Evolutionary conservation across 1,140 invertebrate genomes (phyloP).

Genomic region (Cheumatopsyche charites): DNA sequence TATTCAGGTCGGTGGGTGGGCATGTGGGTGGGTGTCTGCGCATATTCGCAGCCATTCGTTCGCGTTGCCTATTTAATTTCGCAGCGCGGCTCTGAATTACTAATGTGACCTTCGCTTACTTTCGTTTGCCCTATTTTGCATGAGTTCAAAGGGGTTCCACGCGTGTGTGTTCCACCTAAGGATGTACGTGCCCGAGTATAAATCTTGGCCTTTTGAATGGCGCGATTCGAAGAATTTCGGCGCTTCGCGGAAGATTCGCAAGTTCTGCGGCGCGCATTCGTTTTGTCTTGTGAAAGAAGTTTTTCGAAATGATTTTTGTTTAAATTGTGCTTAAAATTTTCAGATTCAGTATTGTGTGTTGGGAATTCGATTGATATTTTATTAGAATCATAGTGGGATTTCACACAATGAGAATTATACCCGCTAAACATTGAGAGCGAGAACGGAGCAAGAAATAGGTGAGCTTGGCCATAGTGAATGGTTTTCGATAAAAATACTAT

Average conservation of each 20-base stretch:
- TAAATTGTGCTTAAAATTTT: no score
- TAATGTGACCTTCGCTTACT: constrained; percentile 30
- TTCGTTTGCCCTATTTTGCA: constrained; percentile 10
- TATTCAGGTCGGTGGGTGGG: constrained; percentile 17
- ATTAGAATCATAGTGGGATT: no score
- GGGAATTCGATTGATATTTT: no score
- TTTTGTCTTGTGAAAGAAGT: no score
- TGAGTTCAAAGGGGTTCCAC: constrained; percentile 11
- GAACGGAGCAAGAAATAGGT: no score
- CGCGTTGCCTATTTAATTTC: constrained; percentile 34
- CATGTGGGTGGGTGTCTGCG: not conserved
- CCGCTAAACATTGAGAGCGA: no score
- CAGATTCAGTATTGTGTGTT: no score
- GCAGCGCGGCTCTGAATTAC: constrained; percentile 20
- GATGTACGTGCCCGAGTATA: not conserved
- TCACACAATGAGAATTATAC: no score
- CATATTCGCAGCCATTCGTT: constrained; percentile 19
- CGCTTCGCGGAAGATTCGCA: not conserved
- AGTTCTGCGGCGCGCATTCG: not conserved
- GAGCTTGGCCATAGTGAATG: no score
- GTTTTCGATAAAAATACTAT: no score
- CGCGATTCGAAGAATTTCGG: not conserved
- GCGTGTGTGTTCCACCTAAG: not conserved
- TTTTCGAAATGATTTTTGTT: no score
- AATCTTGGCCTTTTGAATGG: constrained; percentile 16